Evolutionary conservation across 2,797 vertebrate species (phyloP).

Genomic region (Morelia viridis): DNA sequence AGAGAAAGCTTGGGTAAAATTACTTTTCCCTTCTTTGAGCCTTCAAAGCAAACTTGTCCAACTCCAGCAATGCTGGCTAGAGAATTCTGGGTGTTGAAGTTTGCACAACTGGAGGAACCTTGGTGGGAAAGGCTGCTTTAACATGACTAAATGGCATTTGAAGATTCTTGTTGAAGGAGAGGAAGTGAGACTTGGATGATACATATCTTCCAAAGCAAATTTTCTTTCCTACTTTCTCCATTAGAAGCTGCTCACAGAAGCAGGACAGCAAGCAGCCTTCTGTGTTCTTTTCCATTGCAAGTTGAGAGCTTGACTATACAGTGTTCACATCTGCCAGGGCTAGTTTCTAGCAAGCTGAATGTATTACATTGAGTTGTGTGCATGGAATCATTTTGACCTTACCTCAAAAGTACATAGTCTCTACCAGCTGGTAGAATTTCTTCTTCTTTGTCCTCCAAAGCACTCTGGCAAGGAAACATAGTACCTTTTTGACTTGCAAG

Average conservation of each 20-base stretch:
- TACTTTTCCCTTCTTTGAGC: neutral
- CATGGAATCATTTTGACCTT: neutral
- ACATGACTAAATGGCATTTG: neutral
- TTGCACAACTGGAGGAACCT: neutral
- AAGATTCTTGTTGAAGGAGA: neutral
- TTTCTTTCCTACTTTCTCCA: neutral
- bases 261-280: neutral
- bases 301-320: neutral
- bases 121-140: neutral
- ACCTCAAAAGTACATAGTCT: neutral
- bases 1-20: neutral
- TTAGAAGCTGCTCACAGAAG: neutral
- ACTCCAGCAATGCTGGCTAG: neutral
- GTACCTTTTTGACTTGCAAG: neutral
- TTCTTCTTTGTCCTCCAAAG: neutral
- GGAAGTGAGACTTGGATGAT: neutral
- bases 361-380: neutral
- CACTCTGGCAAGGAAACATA: neutral
- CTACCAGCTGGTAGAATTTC: neutral
- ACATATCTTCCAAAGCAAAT: neutral
- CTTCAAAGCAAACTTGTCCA: neutral
- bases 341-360: neutral
- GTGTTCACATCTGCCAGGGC: neutral
- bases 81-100: neutral
- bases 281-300: neutral